Base-by-base conservation (phyloP, 2,888 invertebrate genomes). In the Lycia hirtaria region DNA sequence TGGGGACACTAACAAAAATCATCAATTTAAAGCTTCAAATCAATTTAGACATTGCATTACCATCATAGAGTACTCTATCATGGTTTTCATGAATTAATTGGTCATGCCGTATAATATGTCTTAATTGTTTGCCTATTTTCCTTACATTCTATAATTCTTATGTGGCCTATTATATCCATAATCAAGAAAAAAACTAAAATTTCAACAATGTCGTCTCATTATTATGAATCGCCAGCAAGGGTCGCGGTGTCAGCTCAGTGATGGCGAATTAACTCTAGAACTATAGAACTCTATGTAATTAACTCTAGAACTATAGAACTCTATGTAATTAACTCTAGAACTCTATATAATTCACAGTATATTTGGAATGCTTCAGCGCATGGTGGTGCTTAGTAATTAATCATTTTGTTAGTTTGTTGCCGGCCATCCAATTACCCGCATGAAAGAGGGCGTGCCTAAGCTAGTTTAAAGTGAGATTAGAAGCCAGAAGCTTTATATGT, bases 351-450 rank as follows among this genome's bases (percentile, higher is more conserved):
- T 51, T 17, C 14, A 35, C 9, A 12, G 20, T 22, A 56, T 67
- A 64, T 63, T 61, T 62, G 38, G 43, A 30, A 62, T 62, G 66
- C 60, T 57, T 48, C 59, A 56, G 53, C 60, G 68, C 66, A 76
- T 72, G 70, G 56, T 65, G 69, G 45, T 73, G 77, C 76, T 75
- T 76, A 70, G 68, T 75, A 73, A 80, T 80, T 81, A 81, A 79
- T 80, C 78, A 80, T 75, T n/a, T 78, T 73, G 69, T 67, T 77
- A 71, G 78, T 75, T 78, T 71, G 67, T 66, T 75, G 71, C 69
- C 56, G 76, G 76, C 76, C 70, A 76, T 69, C 70, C 73, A 73
- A 77, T 73, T 75, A 76, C 67, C 71, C 69, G 69, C 72, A 73
- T 72, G 69, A 67, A 74, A 68, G 63, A 69, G 62, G 64, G 64